Conservation (phyloP, 2,797 vertebrate genomes). For the Lithobates sylvaticus region DNA sequence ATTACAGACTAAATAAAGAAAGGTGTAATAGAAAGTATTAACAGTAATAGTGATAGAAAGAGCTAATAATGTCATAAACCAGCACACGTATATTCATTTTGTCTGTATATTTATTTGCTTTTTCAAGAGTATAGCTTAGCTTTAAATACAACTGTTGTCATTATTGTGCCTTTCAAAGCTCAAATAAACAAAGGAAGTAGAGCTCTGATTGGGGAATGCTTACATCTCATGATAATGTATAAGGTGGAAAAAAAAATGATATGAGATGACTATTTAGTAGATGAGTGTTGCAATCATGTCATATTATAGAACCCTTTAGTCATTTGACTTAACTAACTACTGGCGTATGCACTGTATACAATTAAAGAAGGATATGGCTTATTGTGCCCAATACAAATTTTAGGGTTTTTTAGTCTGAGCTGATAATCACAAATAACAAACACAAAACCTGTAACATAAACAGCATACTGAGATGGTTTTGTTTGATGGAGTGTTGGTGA, state of each 20-base stretch:
- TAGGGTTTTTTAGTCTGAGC: not conserved
- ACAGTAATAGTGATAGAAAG: no score
- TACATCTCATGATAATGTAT: conserved; percentile 43
- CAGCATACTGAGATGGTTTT: no score
- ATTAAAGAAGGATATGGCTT: not conserved
- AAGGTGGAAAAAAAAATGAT: conserved; percentile 27
- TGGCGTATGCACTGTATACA: not conserved
- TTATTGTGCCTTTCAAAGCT: conserved; percentile 44
- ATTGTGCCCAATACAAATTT: not conserved
- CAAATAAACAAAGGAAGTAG: conserved; percentile 57
- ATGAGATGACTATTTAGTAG: conserved; percentile 9
- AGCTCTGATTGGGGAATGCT: conserved; percentile 53
- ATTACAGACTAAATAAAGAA: no score
- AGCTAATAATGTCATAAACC: no score
- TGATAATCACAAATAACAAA: no score
- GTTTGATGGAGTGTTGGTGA: no score
- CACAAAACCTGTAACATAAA: no score
- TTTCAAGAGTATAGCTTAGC: no score
- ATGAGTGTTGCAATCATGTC: conserved; percentile 12
- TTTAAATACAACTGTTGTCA: not conserved
- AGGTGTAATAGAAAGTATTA: no score
- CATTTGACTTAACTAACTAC: not conserved
- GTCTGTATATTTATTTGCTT: no score
- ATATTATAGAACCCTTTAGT: conserved; percentile 1
- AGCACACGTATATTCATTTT: no score